A percentile compares a stretch with the other conserved stretches of the same genome.
These are phyloP conservation scores for Operophtera brumata DNA, from an alignment of 2,888 invertebrate genomes.

Conservation along the genomic window DNA sequence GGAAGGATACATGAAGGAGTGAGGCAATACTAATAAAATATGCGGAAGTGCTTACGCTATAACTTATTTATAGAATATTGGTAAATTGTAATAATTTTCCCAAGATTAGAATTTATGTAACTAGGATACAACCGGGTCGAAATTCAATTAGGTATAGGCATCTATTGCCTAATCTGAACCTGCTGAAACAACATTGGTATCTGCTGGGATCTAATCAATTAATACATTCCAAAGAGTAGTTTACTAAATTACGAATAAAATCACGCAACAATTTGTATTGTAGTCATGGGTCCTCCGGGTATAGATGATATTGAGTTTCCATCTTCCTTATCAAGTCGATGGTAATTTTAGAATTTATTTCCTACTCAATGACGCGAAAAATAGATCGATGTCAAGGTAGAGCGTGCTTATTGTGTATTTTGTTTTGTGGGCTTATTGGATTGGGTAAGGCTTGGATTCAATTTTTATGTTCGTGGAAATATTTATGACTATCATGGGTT, in stretches of 20 bases:
- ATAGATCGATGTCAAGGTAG: background rate
- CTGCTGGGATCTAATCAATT: conserved; percentile 2
- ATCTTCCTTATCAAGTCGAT: conserved; percentile 13
- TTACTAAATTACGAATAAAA: background rate
- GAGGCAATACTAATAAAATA: conserved; percentile 1
- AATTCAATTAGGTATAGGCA: conserved; percentile 9
- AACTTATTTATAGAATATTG: no score
- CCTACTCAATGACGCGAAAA: background rate
- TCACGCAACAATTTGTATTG: conserved; percentile 21
- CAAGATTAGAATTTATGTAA: background rate
- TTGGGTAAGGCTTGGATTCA: background rate
- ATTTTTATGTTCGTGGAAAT: conserved; percentile 5
- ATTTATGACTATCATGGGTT: background rate
- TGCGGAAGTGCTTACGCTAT: background rate
- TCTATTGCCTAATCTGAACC: background rate
- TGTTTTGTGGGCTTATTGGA: no score
- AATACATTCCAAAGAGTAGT: background rate
- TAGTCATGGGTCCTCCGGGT: conserved; percentile 12
- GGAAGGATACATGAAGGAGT: background rate
- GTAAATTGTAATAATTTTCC: no score
- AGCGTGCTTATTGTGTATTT: background rate
- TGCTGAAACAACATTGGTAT: conserved; percentile 15
- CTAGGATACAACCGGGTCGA: conserved; percentile 3
- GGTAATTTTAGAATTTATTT: conserved; percentile 2
- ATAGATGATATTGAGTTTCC: conserved; percentile 3